Percentiles rank a stretch among this genome's conserved stretches.
These are phyloP conservation scores for Elaphurus davidianus DNA, from an alignment of 2,113 vertebrate species.

Conservation along the genomic window DNA sequence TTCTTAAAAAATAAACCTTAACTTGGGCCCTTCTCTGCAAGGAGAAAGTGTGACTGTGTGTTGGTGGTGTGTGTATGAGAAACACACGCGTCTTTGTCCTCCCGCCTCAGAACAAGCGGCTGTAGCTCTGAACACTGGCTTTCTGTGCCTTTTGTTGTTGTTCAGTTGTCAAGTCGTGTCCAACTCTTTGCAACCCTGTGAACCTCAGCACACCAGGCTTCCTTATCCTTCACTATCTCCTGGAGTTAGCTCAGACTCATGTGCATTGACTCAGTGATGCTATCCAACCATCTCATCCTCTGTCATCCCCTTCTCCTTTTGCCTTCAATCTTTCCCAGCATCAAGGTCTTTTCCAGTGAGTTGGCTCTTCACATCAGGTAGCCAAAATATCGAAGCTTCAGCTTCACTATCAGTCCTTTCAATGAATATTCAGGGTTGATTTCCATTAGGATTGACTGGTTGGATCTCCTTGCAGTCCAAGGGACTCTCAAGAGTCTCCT, in stretches of 20 bases:
- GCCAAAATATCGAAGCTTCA: background rate
- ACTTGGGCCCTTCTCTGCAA: background rate
- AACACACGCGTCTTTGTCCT: background rate
- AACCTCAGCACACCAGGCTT: background rate
- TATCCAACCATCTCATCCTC: background rate
- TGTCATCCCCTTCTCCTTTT: background rate
- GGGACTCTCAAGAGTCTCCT: background rate
- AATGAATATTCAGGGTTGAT: background rate
- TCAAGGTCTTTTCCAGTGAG: background rate
- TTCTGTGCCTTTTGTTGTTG: background rate
- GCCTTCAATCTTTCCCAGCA: background rate
- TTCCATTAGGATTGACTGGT: background rate
- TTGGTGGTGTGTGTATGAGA: background rate
- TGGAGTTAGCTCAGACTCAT: background rate
- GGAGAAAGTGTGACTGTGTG: background rate
- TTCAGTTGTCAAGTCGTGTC: background rate
- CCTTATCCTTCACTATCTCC: background rate
- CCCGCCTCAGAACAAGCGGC: background rate
- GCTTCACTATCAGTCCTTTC: background rate
- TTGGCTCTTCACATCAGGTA: background rate
- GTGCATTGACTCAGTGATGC: background rate
- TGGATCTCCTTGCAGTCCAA: background rate
- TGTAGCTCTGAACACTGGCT: background rate
- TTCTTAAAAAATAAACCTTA: background rate
- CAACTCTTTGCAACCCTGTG: background rate